Conservation (phyloP, 2,113 vertebrate species). For the Nerophis lumbriciformis region DNA sequence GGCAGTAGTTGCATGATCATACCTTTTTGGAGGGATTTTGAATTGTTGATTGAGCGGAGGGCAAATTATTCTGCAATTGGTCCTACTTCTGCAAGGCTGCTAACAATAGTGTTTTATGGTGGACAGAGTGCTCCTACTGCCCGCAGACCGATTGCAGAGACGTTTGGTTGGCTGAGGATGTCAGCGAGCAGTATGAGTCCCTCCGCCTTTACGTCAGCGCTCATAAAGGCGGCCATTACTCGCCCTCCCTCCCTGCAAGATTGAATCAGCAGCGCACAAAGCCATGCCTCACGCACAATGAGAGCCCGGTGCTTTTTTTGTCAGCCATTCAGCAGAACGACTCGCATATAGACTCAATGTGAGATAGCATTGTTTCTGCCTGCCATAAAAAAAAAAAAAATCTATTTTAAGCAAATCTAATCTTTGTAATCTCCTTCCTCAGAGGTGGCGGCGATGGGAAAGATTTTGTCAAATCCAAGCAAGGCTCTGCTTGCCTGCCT, state of each 20-base stretch:
- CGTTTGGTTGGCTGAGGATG: slow-evolving; percentile 46
- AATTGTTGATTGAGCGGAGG: no score
- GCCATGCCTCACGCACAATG: slow-evolving; percentile 60
- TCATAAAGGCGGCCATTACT: slow-evolving; percentile 66
- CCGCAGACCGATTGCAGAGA: slow-evolving; percentile 42
- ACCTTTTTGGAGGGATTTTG: no score
- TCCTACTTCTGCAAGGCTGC: no score
- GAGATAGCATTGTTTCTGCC: slow-evolving; percentile 71
- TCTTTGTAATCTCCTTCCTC: slow-evolving; percentile 67
- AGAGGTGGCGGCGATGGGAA: slow-evolving; percentile 59
- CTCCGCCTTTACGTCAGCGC: slow-evolving; percentile 60
- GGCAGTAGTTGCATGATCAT: no score
- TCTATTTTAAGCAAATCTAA: slow-evolving; percentile 72
- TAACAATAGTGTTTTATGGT: slow-evolving; percentile 19
- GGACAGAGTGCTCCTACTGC: slow-evolving; percentile 36
- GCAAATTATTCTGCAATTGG: no score
- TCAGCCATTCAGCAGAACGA: slow-evolving; percentile 54
- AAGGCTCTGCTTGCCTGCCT: slow-evolving; percentile 33
- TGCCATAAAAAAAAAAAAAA: slow-evolving; percentile 62
- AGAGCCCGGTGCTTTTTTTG: slow-evolving; percentile 56
- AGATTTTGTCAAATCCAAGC: slow-evolving; percentile 52
- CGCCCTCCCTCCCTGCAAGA: slow-evolving; percentile 46
- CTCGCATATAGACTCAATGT: slow-evolving; percentile 64
- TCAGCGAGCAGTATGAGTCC: slow-evolving; percentile 47
- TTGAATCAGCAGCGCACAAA: slow-evolving; percentile 62